Conservation (phyloP, 2,797 vertebrate genomes). For the Neosilurus hyrtlii region DNA sequence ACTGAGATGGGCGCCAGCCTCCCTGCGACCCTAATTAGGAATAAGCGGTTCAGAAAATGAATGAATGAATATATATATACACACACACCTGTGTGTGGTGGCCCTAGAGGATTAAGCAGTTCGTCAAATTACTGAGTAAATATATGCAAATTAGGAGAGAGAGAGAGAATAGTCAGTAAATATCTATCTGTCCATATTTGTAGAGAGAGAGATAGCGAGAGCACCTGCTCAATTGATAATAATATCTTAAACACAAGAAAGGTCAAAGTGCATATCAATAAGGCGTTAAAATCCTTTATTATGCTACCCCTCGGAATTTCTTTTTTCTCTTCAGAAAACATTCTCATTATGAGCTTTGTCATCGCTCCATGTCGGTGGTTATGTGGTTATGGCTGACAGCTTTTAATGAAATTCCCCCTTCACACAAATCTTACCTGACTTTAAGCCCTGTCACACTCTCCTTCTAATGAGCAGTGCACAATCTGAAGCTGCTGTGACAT, state of each 20-base stretch:
- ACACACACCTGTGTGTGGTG: too few relatives aligned
- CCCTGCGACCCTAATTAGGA: too few relatives aligned
- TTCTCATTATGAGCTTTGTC: conserved; percentile 58
- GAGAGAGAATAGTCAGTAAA: too few relatives aligned
- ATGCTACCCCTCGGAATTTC: not conserved
- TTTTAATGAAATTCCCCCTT: conserved; percentile 57
- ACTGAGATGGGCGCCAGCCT: too few relatives aligned
- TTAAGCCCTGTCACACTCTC: conserved; percentile 55
- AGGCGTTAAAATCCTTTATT: conserved; percentile 3
- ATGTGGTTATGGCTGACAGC: conserved; percentile 63
- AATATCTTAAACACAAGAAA: not conserved
- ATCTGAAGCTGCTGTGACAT: conserved; percentile 65
- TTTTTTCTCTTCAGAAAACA: conserved; percentile 25
- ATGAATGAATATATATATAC: too few relatives aligned
- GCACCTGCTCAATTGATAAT: not conserved
- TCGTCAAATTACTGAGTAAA: too few relatives aligned
- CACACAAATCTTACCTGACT: conserved; percentile 57
- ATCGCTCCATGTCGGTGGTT: conserved; percentile 53
- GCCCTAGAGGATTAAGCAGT: too few relatives aligned
- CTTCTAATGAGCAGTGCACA: conserved; percentile 61
- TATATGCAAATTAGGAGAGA: too few relatives aligned
- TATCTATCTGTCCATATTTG: too few relatives aligned
- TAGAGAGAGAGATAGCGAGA: not conserved
- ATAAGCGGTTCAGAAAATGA: too few relatives aligned
- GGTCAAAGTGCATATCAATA: not conserved